Base-by-base conservation (phyloP, 2,888 invertebrate species). In the Amblyjoppa fuscipennis region DNA sequence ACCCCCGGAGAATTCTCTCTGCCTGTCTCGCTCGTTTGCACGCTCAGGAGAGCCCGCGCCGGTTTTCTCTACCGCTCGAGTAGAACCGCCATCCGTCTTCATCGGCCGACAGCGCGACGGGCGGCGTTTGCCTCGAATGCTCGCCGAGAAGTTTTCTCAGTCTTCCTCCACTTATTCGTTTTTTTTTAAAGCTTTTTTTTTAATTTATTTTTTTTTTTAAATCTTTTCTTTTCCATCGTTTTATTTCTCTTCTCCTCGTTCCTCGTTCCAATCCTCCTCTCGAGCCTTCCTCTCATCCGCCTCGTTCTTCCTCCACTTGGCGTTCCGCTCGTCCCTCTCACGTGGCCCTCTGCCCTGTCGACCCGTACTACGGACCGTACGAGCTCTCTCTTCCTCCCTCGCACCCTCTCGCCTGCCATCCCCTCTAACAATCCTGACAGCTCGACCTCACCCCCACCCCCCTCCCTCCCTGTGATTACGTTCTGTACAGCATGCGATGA, bases 71-170 rank as follows among this genome's bases (percentile, higher is more conserved):
- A 83, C 81, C 82, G 80, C 83, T 80, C 76, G 77, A 88, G 89
- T 91, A 91, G 93, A 91, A 91, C 91, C 93, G 92, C 93, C 93
- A 94, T 94, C 92, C 93, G 93, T 94, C 94, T 94, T 94, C 94
- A 94, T 94, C 94, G 94, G 94, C 91, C 94, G 94, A 94, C 94
- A 94, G 94, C 94, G 90, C 94, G 93, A 94, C 94, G 94, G 94
- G 94, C 94, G 94, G 94, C 94, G 93, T 94, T 94, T 94, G 94
- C 93, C 93, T 94, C 94, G 93, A 94, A 93, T 93, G 92, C 93
- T 93, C 93, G 91, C 93, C 93, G 91, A 93, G 92, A 91, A 93
- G 92, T 92, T 92, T 92, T 93, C 92, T 93, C 92, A 91, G 91
- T 93, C 92, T 90, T 91, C 88, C 89, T 89, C 90, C 90, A 90